Evolutionary conservation across 2,113 vertebrate species (phyloP), one percentile per base, ranked within the genome.

Genomic region (Pyxicephalus adspersus): DNA sequence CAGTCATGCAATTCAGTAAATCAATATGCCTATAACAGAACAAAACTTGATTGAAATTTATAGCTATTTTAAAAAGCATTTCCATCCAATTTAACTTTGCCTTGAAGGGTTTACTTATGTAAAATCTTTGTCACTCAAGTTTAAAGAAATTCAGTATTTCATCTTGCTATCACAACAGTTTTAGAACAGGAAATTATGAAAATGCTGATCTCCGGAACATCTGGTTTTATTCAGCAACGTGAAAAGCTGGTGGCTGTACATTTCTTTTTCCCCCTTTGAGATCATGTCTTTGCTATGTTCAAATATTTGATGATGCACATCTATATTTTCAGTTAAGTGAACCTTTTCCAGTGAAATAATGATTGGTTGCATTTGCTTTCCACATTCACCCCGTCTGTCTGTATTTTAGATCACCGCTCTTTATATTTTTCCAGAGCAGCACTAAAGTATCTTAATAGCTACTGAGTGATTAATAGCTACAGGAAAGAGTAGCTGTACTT

Each of bases 41-140:
- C 54, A 20, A 85, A 85, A 67, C 57, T 77, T 84, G 63, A 28
- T 60, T 86, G 78, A 76, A 90, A 89, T 89, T 83, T 67, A 55
- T 1, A 80, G 61, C 45, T 84, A 51, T 26, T 71, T 83, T 82
- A 31, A 83, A 80, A 72, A 86, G 74, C 70, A 85, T 82, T 86
- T 77, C 73, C 83, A 84, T 45, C 0, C 1, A 86, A 81, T 77
- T 71, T 51, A 78, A 65, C 18, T 79, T 64, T 61, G 65, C 13
- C 65, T 68, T 68, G n/a, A 84, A 81, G 81, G 67, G 26, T 84
- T 60, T 18, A 58, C 6, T 64, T 80, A 57, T 2, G 61, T 60
- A 51, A 81, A 64, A 64, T 31, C 83, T 73, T 13, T 61, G 75
- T 7, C 45, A 64, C 65, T 86, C 45, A 83, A 82, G 77, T 74